A percentile compares a stretch with the other conserved stretches of the same genome.
Conservation (phyloP, 2,888 invertebrate species). For the Fabriciana adippe region DNA sequence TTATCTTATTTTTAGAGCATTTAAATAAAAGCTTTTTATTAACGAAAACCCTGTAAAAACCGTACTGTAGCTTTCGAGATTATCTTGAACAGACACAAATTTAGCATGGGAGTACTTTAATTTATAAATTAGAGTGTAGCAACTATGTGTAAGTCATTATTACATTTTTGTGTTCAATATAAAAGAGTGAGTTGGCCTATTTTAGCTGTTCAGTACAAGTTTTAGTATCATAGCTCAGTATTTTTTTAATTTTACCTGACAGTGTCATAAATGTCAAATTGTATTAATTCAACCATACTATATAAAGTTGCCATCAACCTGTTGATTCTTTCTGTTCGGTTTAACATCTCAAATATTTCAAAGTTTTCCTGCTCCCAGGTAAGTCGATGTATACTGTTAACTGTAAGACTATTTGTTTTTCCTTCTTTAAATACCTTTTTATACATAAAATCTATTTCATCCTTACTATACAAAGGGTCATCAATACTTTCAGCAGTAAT, state of each 20-base stretch:
- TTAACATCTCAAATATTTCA: slow-evolving; percentile 67
- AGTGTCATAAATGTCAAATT: slow-evolving; percentile 60
- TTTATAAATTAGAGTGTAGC: no score
- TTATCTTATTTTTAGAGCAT: no score
- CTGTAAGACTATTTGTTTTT: not conserved
- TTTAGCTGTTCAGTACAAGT: no score
- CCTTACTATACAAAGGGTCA: slow-evolving; percentile 48
- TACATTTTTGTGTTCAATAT: no score
- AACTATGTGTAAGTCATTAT: no score
- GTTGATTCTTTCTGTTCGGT: slow-evolving; percentile 69
- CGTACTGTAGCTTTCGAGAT: no score
- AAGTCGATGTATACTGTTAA: slow-evolving; percentile 40
- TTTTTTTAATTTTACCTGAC: slow-evolving; percentile 50
- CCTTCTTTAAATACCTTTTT: not conserved
- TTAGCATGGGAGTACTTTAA: no score
- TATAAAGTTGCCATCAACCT: slow-evolving; percentile 77
- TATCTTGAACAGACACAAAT: no score
- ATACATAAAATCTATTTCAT: not conserved
- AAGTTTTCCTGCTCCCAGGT: slow-evolving; percentile 72
- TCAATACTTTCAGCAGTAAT: slow-evolving; percentile 59
- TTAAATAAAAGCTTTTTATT: no score
- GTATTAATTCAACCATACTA: slow-evolving; percentile 76
- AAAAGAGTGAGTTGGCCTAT: no score
- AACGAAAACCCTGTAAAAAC: no score
- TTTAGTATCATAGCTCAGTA: slow-evolving; percentile 25